Percentiles rank a stretch among this genome's conserved stretches.
Conservation (phyloP, 2,888 invertebrate species). For the Epistrophe eligans region DNA sequence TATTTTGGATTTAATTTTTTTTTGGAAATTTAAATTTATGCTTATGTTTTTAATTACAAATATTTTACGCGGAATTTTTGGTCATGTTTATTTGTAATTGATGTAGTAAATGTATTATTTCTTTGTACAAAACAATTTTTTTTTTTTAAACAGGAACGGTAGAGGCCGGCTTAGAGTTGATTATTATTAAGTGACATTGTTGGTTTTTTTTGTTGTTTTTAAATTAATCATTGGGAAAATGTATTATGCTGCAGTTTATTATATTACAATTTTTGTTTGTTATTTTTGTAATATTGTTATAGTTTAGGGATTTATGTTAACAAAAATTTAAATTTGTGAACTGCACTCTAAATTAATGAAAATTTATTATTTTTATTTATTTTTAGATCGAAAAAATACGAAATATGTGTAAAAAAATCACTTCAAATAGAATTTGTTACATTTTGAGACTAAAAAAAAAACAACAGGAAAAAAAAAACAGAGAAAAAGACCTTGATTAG, state of each 20-base stretch:
- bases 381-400: constrained; percentile 17
- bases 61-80: neutral
- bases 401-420: neutral
- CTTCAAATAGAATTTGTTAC: constrained; percentile 24
- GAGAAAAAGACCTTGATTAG: constrained; percentile 59
- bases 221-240: neutral
- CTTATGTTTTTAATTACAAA: neutral
- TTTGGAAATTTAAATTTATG: neutral
- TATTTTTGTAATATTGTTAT: neutral
- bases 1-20: neutral
- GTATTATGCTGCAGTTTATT: neutral
- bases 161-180: neutral
- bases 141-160: neutral
- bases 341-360: neutral
- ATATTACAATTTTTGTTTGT: neutral
- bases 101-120: neutral
- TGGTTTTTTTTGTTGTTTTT: neutral
- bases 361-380: neutral
- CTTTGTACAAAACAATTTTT: neutral
- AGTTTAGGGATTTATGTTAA: neutral
- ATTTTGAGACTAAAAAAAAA: constrained; percentile 38
- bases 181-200: neutral
- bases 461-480: neutral
- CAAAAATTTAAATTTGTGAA: neutral
- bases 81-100: neutral